A percentile compares a stretch with the other conserved stretches of the same genome.
Evolutionary conservation across 2,113 vertebrate species (phyloP).

Genomic region (Hassar affinis): DNA sequence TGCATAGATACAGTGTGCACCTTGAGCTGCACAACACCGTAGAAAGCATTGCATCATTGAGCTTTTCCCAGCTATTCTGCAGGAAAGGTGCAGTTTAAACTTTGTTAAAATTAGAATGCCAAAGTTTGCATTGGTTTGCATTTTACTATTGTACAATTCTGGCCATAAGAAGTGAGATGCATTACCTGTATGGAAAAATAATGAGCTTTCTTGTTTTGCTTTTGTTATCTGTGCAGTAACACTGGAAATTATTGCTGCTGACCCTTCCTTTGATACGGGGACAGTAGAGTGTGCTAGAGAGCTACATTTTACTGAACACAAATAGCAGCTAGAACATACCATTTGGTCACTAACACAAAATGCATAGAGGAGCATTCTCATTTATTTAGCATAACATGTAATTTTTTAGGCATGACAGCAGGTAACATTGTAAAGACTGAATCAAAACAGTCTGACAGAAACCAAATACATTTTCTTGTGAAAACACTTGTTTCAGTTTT

Average conservation of each 20-base stretch:
- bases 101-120: background rate
- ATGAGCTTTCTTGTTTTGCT: background rate
- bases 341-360: background rate
- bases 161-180: background rate
- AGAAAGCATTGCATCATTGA: constrained; percentile 72
- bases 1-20: constrained; percentile 83
- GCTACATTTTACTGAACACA: background rate
- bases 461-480: background rate
- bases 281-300: constrained; percentile 52
- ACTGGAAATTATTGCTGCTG: background rate
- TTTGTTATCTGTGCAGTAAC: too few species aligned
- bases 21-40: constrained; percentile 77
- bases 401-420: background rate
- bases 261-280: background rate
- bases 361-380: background rate
- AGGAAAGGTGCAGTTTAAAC: constrained; percentile 73
- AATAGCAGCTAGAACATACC: background rate
- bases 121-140: background rate
- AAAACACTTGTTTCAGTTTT: background rate
- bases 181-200: background rate
- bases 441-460: background rate
- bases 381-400: background rate
- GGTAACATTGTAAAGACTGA: background rate
- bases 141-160: background rate
- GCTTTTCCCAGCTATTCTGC: constrained; percentile 78